A percentile compares a stretch with the other conserved stretches of the same genome.
Evolutionary conservation across 1,140 invertebrate species (phyloP).

Genomic region (Macrotrachela quadricornifera): DNA sequence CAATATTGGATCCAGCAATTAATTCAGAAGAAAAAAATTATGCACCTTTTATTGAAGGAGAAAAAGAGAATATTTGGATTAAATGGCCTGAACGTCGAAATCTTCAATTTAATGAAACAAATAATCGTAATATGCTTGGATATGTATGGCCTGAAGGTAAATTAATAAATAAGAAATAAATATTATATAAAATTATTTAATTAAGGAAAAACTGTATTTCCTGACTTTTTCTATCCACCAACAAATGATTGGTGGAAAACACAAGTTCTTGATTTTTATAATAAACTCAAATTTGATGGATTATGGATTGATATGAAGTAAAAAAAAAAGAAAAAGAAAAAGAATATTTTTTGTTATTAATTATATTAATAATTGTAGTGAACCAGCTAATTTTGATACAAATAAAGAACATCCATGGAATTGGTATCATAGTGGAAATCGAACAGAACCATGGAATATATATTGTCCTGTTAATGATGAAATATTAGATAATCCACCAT

Average conservation of each 20-base stretch:
- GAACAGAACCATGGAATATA: slow-evolving; percentile 32
- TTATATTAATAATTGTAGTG: slow-evolving; percentile 11
- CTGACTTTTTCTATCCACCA: slow-evolving; percentile 61
- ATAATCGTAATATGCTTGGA: slow-evolving; percentile 6
- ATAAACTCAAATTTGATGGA: slow-evolving; percentile 46
- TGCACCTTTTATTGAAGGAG: slow-evolving; percentile 17
- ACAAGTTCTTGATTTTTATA: slow-evolving; percentile 45
- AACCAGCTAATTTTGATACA: slow-evolving; percentile 25
- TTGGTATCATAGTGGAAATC: too few relatives aligned
- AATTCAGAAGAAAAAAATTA: slow-evolving; percentile 19
- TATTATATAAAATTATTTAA: too few relatives aligned
- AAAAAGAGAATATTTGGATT: slow-evolving; percentile 14
- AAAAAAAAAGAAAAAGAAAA: too few relatives aligned
- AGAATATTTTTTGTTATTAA: neutral
- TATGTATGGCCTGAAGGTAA: slow-evolving; percentile 50
- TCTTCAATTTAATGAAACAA: slow-evolving; percentile 11
- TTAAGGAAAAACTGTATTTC: slow-evolving; percentile 43
- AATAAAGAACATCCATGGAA: slow-evolving; percentile 25
- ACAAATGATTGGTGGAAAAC: slow-evolving; percentile 48
- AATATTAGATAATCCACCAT: slow-evolving; percentile 7
- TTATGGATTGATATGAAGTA: slow-evolving; percentile 46
- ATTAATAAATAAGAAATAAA: slow-evolving; percentile 57
- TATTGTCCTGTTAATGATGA: slow-evolving; percentile 39
- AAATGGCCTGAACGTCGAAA: slow-evolving; percentile 16
- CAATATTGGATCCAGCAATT: slow-evolving; percentile 27